These are phyloP conservation scores for Orchesella cincta DNA, from an alignment of 1,140 invertebrate species.

Conservation along the genomic window DNA sequence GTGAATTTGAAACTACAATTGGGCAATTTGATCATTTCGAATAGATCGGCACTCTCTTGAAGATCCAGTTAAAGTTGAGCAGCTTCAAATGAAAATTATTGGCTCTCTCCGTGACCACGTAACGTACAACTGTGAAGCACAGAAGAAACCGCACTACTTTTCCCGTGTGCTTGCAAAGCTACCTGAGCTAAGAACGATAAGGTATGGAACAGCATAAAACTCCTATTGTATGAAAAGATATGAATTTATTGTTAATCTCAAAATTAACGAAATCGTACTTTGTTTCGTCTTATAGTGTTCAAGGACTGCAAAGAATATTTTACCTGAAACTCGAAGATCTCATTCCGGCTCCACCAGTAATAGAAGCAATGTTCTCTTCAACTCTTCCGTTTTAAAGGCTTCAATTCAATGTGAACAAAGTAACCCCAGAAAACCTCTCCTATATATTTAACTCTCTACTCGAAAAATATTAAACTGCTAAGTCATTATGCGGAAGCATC, in stretches of 20 bases:
- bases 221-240: too few relatives aligned
- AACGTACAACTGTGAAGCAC: conserved; percentile 87
- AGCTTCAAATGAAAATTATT: conserved; percentile 93
- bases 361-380: conserved; percentile 92
- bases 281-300: conserved; percentile 86
- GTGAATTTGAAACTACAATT: neutral
- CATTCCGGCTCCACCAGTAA: conserved; percentile 84
- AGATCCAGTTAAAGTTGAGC: conserved; percentile 88
- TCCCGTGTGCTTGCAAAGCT: conserved; percentile 86
- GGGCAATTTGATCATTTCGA: conserved; percentile 51
- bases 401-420: too few relatives aligned
- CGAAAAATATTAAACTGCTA: too few relatives aligned
- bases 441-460: too few relatives aligned
- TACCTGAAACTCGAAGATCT: conserved; percentile 90
- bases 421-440: too few relatives aligned
- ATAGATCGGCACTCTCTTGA: conserved; percentile 88
- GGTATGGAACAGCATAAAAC: too few relatives aligned
- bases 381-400: conserved; percentile 86
- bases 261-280: too few relatives aligned
- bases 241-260: too few relatives aligned
- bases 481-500: too few relatives aligned
- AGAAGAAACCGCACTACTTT: conserved; percentile 85
- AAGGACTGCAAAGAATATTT: conserved; percentile 90
- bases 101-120: conserved; percentile 89
- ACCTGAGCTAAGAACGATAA: conserved; percentile 81